Evolutionary conservation across 2,113 vertebrate species (phyloP).

Genomic region (Ellobius talpinus): DNA sequence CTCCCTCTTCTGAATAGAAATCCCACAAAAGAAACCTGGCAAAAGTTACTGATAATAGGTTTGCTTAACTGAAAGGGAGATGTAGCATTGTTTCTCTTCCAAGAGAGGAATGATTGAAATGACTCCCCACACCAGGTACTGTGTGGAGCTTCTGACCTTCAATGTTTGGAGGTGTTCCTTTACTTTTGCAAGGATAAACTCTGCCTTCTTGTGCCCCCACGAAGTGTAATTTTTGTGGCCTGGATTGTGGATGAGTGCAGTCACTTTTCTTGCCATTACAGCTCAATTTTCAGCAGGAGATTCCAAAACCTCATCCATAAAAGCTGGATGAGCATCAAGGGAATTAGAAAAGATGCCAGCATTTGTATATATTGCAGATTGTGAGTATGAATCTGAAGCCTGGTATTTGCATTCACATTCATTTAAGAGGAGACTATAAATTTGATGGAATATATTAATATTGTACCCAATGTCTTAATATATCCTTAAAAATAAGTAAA

Average conservation of each 20-base stretch:
- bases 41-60: conserved; percentile 41
- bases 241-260: conserved; percentile 23
- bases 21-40: conserved; percentile 57
- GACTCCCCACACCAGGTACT: neutral
- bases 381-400: neutral
- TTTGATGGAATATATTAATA: neutral
- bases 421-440: conserved; percentile 36
- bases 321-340: conserved; percentile 48
- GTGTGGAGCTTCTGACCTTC: conserved; percentile 52
- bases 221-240: conserved; percentile 55
- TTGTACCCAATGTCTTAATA: neutral
- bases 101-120: conserved; percentile 71
- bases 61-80: neutral
- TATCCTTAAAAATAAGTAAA: conserved; percentile 2
- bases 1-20: conserved; percentile 1
- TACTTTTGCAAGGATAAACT: conserved; percentile 43
- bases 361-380: neutral
- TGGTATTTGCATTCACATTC: neutral
- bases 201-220: neutral
- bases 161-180: conserved; percentile 60
- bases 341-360: neutral
- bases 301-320: conserved; percentile 49
- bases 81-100: conserved; percentile 52
- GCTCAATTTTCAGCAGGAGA: conserved; percentile 68
- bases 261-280: conserved; percentile 55